Base-by-base conservation (phyloP, 2,113 vertebrate species). In the Collichthys lucidus region DNA sequence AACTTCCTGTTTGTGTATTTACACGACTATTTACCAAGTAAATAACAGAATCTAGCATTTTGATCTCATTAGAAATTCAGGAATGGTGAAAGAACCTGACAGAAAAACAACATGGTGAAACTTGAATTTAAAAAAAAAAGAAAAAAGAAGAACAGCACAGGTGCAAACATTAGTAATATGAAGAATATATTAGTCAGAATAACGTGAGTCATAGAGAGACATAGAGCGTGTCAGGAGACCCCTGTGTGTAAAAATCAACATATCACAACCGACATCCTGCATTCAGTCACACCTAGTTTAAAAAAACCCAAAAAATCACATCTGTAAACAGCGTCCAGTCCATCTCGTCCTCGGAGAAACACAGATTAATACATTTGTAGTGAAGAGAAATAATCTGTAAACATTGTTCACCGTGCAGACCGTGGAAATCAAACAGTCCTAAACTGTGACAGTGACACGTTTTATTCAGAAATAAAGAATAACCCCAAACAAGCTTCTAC, bases 321-420 rank as follows among this genome's bases (percentile, higher is more conserved):
- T 49, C 7, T 62, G 57, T 63, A 61, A 31, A 73, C 10, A 0
- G 56, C 42, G 46, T 55, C 20, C 19, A 42, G 20, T 26, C 31
- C 56, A 35, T 46, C 29, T 17, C 29, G 60, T 42, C 26, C 35
- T 65, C 49, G 35, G 24, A 35, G 6, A 60, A 70, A 70, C n/a
- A 76, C 46, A 5, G 40, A 20, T n/a, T 22, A 60, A 20, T 52
- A 66, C 50, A 50, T 35, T 35, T 84, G 14, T 16, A 44, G 46
- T 22, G 2, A 40, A 20, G 35, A 59, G 40, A 59, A 3, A 42
- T 14, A 64, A 85, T 61, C n/a, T 46, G 24, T 93, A 93, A 94
- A 95, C 88, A 88, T 89, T 46, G 49, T 76, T 90, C 60, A 60
- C 40, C 16, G 1, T 29, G 61, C 68, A 74, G 79, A 59, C 77